These are phyloP conservation scores for Orestias chungarensis DNA, from an alignment of 2,797 vertebrate genomes.

Conservation along the genomic window DNA sequence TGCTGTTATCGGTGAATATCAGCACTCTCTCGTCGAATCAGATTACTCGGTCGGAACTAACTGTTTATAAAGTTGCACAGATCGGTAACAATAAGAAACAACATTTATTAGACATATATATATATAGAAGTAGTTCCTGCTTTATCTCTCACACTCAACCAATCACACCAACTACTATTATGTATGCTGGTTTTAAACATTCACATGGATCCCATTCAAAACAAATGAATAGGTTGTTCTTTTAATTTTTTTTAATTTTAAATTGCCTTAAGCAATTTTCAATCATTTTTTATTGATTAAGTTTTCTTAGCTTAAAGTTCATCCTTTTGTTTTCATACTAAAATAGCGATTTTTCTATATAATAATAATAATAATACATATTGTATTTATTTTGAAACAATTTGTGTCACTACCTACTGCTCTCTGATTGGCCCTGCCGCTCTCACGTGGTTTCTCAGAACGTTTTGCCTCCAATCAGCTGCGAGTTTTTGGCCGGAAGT, in stretches of 20 bases:
- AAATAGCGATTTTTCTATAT: not conserved
- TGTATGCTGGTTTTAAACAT: not conserved
- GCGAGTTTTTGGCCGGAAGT: not conserved
- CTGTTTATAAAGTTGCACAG: no score
- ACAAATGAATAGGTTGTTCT: not conserved
- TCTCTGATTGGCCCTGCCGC: conserved; percentile 14
- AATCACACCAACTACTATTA: not conserved
- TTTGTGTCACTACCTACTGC: not conserved
- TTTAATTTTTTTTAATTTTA: not conserved
- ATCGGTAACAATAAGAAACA: not conserved
- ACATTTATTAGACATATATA: not conserved
- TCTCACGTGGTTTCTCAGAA: conserved; percentile 32
- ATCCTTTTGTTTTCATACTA: not conserved
- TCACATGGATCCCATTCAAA: not conserved
- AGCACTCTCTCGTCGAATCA: no score
- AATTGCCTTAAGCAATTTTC: not conserved
- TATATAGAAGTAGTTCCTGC: not conserved
- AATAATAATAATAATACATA: not conserved
- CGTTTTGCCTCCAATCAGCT: not conserved
- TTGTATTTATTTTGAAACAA: not conserved
- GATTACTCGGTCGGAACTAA: no score
- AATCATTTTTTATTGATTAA: not conserved
- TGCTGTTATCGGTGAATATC: no score
- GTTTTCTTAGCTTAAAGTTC: not conserved
- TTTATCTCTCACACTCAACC: not conserved